Percentiles rank a stretch among this genome's conserved stretches.
phyloP scores from a whole-genome alignment of 1,140 invertebrate genomes.

The Aradophagus sp. region DNA sequence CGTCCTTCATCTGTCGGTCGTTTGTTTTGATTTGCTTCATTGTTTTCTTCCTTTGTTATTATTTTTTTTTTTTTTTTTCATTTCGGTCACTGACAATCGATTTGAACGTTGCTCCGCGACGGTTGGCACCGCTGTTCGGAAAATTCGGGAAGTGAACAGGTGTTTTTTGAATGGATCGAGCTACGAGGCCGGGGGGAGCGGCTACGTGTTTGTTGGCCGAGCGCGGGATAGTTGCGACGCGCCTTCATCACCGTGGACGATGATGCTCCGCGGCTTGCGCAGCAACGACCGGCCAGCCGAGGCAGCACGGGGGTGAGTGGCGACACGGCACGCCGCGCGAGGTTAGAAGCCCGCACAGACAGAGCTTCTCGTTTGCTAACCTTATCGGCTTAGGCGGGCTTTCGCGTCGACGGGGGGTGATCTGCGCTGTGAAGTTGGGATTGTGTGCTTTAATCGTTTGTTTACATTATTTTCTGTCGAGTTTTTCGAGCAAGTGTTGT shows the following conservation, averaged over 20 bases:
- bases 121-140: conserved; percentile 78
- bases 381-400: too few relatives aligned
- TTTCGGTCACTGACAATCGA: background rate
- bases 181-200: conserved; percentile 26
- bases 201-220: conserved; percentile 20
- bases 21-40: too few relatives aligned
- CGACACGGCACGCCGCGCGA: background rate
- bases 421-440: too few relatives aligned
- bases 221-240: conserved; percentile 17
- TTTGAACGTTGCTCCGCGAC: too few relatives aligned
- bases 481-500: too few relatives aligned
- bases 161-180: conserved; percentile 78
- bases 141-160: conserved; percentile 80
- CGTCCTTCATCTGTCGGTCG: too few relatives aligned
- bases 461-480: too few relatives aligned
- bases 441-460: too few relatives aligned
- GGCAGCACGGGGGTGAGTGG: conserved; percentile 13
- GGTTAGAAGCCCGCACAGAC: conserved; percentile 11
- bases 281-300: conserved; percentile 1
- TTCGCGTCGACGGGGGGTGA: too few relatives aligned
- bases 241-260: conserved; percentile 26
- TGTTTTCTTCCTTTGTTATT: too few relatives aligned
- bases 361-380: too few relatives aligned
- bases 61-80: background rate
- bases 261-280: conserved; percentile 13